Percentiles rank a stretch among this genome's conserved stretches.
Evolutionary conservation across 2,113 vertebrate genomes (phyloP).

Genomic region (Setophaga coronata): DNA sequence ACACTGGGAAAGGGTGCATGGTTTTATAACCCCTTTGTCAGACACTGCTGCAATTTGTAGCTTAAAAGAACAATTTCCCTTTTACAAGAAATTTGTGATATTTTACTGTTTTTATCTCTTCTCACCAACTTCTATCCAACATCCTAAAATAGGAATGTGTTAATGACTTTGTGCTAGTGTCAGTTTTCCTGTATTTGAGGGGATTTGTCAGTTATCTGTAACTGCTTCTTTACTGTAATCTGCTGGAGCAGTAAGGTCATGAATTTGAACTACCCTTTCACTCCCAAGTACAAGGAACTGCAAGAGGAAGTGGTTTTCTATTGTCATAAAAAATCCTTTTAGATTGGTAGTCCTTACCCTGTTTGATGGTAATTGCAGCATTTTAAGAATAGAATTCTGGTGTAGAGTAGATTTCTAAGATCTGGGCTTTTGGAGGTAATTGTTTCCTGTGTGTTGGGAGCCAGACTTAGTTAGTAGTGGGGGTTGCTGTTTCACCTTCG

Average conservation of each 20-base stretch:
- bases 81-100: background rate
- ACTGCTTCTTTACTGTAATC: conserved; percentile 32
- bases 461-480: background rate
- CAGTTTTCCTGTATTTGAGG: conserved; percentile 9
- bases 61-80: conserved; percentile 20
- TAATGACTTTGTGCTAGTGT: background rate
- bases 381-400: background rate
- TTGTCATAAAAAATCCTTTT: background rate
- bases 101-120: background rate
- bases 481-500: background rate
- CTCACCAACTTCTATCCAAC: background rate
- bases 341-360: background rate
- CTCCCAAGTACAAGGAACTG: conserved; percentile 29
- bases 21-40: conserved; percentile 70
- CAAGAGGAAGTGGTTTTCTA: background rate
- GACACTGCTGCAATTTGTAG: conserved; percentile 49
- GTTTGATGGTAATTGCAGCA: background rate
- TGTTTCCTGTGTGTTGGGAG: background rate
- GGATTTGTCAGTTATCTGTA: conserved; percentile 7
- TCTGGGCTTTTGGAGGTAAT: background rate
- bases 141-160: background rate
- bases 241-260: conserved; percentile 50
- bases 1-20: conserved; percentile 57
- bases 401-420: background rate
- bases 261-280: conserved; percentile 71